phyloP scores from a whole-genome alignment of 2,797 vertebrate genomes.

The Argyrosomus regius region DNA sequence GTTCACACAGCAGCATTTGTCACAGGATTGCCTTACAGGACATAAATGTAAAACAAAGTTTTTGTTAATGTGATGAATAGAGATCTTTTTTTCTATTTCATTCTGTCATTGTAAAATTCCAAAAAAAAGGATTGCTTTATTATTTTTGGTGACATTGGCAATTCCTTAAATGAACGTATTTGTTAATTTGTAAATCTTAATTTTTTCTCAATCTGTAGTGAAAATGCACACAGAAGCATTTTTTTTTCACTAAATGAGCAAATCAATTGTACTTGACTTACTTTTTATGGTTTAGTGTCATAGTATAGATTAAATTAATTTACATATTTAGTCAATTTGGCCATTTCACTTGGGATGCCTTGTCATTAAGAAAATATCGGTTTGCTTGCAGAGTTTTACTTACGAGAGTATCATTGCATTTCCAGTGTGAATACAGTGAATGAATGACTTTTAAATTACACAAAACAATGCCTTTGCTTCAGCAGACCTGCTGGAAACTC shows the following conservation, averaged over 20 bases:
- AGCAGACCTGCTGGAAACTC: slow-evolving; percentile 53
- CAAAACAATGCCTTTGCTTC: slow-evolving; percentile 39
- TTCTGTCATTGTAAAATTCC: not conserved
- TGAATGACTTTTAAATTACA: slow-evolving; percentile 52
- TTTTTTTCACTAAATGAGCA: not conserved
- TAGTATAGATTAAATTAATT: slow-evolving; percentile 12
- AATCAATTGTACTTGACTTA: not conserved
- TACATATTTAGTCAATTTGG: slow-evolving; percentile 17
- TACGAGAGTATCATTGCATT: slow-evolving; percentile 34
- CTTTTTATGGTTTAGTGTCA: not conserved
- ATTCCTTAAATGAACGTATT: not conserved
- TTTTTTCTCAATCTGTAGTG: not conserved
- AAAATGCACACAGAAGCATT: not conserved
- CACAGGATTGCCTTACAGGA: not conserved
- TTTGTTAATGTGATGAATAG: not conserved
- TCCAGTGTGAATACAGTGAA: slow-evolving; percentile 32
- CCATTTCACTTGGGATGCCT: slow-evolving; percentile 18
- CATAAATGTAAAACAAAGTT: not conserved
- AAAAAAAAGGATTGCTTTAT: not conserved
- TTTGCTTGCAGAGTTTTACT: slow-evolving; percentile 9
- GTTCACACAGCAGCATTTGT: slow-evolving; percentile 3
- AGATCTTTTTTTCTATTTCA: not conserved
- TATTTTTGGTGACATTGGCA: not conserved
- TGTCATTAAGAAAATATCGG: slow-evolving; percentile 12
- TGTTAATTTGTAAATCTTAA: not conserved